Base-by-base conservation (phyloP, 2,797 vertebrate genomes). In the Hypotaenidia okinawae region DNA sequence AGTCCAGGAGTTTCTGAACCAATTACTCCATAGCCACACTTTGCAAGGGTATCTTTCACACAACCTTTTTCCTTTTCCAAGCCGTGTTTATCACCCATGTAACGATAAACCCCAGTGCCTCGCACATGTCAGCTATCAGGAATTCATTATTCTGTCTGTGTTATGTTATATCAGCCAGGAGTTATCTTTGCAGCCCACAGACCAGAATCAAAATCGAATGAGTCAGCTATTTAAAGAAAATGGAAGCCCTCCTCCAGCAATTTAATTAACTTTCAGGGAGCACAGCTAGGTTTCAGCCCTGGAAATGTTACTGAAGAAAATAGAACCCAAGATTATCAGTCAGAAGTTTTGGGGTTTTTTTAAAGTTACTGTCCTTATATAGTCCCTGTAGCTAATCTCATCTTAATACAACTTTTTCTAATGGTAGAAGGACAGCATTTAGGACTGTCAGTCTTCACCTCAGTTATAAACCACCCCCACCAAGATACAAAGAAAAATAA, bases 121-220 rank as follows among this genome's bases (percentile, higher is more conserved):
- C 16, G 8, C 69, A 96, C 75, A 95, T 95, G 98, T 98, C 98
- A 98, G 98, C 98, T 98, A 98, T 98, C 98, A 98, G 98, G 98
- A 98, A 98, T 99, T 98, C 98, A 98, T 98, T 98, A 98, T 91
- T 81, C 97, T 92, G 98, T 98, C 98, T 98, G 98, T 95, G 97
- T 98, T 99, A 98, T 99, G 98, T 98, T 98, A 98, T 97, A 93
- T 88, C 95, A 98, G 98, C 57, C 91, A 51, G 91, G 95, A 98
- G 98, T 98, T 98, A 98, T 98, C 98, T 98, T 97, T 97, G 97
- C 97, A 97, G 97, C 96, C 97, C 97, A 96, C 95, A 95, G 96
- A 97, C 96, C 97, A 97, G 95, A 97, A 96, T 90, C 90, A 95
- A 98, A 98, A 97, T 89, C 17, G 86, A 97, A 96, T 96, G 97